Percentiles rank a stretch among this genome's conserved stretches.
These are phyloP conservation scores for Pandemis cinnamomeana DNA, from an alignment of 2,888 invertebrate species.

Conservation along the genomic window DNA sequence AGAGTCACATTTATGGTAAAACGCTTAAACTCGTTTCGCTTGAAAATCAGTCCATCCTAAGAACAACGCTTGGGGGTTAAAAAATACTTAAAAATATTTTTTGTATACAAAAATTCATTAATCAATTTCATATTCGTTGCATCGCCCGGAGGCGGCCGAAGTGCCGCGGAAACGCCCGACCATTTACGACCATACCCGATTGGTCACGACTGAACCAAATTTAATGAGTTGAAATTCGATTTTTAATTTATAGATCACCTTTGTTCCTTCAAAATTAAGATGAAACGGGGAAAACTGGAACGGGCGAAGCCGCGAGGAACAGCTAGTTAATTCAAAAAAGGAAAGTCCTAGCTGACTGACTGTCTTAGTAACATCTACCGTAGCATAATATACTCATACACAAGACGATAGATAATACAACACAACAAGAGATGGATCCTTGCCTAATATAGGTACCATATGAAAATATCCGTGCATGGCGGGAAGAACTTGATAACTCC, in stretches of 20 bases:
- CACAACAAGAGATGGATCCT: too few species aligned
- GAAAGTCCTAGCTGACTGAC: too few species aligned
- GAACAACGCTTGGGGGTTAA: slow-evolving; percentile 42
- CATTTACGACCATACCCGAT: slow-evolving; percentile 44
- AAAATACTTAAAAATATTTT: slow-evolving; percentile 45
- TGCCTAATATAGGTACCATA: too few species aligned
- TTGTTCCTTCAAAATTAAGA: not conserved
- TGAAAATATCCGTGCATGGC: too few species aligned
- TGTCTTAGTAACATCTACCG: too few species aligned
- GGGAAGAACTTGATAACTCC: too few species aligned
- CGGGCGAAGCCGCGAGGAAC: too few species aligned
- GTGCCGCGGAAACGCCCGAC: slow-evolving; percentile 45
- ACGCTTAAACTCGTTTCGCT: not conserved
- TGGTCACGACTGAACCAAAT: slow-evolving; percentile 46
- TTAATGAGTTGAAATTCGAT: slow-evolving; percentile 54
- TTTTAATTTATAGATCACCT: slow-evolving; percentile 57
- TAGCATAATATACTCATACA: too few species aligned
- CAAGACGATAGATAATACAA: too few species aligned
- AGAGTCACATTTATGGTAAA: not conserved
- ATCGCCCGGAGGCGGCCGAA: slow-evolving; percentile 54
- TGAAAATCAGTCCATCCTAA: slow-evolving; percentile 48
- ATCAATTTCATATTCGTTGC: slow-evolving; percentile 62
- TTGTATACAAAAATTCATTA: slow-evolving; percentile 68
- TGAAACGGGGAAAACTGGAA: too few species aligned
- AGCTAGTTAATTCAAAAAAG: too few species aligned